Conservation (phyloP, 2,113 vertebrate genomes). For the Probosciger aterrimus region DNA sequence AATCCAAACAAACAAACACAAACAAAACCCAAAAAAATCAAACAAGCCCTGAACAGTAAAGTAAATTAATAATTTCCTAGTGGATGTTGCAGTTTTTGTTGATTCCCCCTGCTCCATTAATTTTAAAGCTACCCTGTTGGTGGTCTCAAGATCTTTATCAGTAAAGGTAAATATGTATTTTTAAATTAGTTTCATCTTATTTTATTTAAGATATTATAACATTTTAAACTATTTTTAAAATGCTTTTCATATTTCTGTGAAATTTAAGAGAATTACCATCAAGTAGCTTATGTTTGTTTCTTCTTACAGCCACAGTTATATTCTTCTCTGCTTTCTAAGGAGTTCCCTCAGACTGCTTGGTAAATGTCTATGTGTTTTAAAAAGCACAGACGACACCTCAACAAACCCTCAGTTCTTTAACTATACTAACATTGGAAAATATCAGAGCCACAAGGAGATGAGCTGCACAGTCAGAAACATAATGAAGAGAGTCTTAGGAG, state of each 20-base stretch:
- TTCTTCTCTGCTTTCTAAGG: background rate
- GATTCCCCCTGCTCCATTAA: background rate
- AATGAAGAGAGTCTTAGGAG: background rate
- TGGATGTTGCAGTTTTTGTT: background rate
- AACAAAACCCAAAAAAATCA: fast-evolving
- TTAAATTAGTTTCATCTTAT: fast-evolving
- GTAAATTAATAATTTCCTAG: background rate
- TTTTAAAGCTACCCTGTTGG: background rate
- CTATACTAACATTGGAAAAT: background rate
- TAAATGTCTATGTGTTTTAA: background rate
- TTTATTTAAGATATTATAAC: background rate
- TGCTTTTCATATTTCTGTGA: background rate
- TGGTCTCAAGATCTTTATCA: background rate
- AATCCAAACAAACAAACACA: fast-evolving
- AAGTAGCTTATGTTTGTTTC: background rate
- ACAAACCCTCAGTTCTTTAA: background rate
- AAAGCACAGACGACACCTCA: background rate
- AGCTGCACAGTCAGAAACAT: background rate
- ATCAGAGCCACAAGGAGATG: background rate
- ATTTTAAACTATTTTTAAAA: background rate
- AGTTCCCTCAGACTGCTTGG: background rate
- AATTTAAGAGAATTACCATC: background rate
- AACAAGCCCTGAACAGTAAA: background rate
- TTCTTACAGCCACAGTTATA: background rate
- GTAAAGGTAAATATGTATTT: background rate